Percentiles rank a stretch among this genome's conserved stretches.
These are phyloP conservation scores for Meloidogyne hapla DNA, from an alignment of 1,140 invertebrate genomes.

Conservation along the genomic window DNA sequence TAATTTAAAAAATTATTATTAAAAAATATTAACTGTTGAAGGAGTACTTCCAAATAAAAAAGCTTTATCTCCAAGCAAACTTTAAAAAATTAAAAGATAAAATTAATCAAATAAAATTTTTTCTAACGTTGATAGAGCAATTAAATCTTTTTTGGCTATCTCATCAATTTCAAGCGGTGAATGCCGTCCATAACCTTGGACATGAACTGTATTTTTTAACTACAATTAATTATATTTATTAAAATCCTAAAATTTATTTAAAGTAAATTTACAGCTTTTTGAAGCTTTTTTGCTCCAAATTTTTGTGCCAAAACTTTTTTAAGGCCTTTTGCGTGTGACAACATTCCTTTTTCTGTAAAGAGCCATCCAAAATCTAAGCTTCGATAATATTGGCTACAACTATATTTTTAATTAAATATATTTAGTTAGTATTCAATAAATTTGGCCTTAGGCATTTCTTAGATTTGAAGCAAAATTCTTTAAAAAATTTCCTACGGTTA, in stretches of 20 bases:
- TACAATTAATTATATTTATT: slow-evolving; percentile 4
- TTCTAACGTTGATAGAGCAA: slow-evolving; percentile 75
- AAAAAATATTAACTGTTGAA: slow-evolving; percentile 70
- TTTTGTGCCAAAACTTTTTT: slow-evolving; percentile 44
- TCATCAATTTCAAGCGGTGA: slow-evolving; percentile 83
- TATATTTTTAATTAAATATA: neutral
- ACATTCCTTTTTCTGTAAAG: slow-evolving; percentile 39
- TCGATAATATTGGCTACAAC: slow-evolving; percentile 38
- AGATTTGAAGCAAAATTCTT: no score
- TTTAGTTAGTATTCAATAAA: no score
- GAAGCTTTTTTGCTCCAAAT: slow-evolving; percentile 27
- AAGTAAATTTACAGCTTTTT: neutral
- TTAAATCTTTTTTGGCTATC: slow-evolving; percentile 84
- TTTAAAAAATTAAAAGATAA: slow-evolving; percentile 79
- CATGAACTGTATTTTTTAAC: slow-evolving; percentile 27
- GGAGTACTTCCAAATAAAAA: slow-evolving; percentile 92
- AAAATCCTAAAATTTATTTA: neutral
- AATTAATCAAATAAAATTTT: neutral
- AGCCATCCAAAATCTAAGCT: slow-evolving; percentile 41
- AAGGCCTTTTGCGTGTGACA: slow-evolving; percentile 34
- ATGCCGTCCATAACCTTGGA: slow-evolving; percentile 80
- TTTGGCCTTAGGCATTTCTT: no score
- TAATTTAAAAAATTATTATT: no score
- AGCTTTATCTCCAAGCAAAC: slow-evolving; percentile 80
- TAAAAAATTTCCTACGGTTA: no score